These are phyloP conservation scores for Champsocephalus gunnari DNA, from an alignment of 2,797 vertebrate species.

Conservation along the genomic window DNA sequence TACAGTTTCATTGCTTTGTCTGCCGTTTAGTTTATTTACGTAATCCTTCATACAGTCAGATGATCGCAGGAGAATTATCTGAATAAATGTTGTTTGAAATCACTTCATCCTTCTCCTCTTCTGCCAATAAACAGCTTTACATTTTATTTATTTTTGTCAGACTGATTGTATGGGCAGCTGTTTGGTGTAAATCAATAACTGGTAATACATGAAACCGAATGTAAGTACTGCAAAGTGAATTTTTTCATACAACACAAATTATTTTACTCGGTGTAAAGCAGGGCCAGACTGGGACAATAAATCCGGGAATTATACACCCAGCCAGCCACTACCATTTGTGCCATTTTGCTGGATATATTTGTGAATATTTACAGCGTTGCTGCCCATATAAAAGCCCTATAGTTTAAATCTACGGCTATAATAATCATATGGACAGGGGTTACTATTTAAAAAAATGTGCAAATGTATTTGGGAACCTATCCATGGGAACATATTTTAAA, in stretches of 20 bases:
- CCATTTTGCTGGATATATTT: too few relatives aligned
- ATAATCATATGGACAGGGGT: too few relatives aligned
- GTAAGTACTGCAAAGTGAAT: not conserved
- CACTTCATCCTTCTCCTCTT: not conserved
- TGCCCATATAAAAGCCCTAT: too few relatives aligned
- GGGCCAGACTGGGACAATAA: too few relatives aligned
- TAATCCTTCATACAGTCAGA: slow-evolving; percentile 4
- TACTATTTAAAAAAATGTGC: too few relatives aligned
- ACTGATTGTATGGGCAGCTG: not conserved
- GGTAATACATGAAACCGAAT: not conserved
- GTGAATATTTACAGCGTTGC: too few relatives aligned
- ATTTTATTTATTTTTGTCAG: too few relatives aligned
- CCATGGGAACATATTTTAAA: too few relatives aligned
- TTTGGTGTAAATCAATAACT: not conserved
- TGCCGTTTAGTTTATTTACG: slow-evolving; percentile 2
- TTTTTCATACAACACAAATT: not conserved
- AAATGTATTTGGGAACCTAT: too few relatives aligned
- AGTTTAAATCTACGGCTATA: too few relatives aligned
- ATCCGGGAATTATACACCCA: too few relatives aligned
- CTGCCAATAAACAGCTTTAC: not conserved
- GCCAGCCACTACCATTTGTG: too few relatives aligned
- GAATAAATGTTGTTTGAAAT: not conserved
- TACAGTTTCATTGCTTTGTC: not conserved
- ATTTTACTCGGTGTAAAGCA: not conserved
- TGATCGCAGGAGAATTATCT: not conserved